Conservation (phyloP, 2,888 invertebrate genomes). For the Cheilosia scutellata region DNA sequence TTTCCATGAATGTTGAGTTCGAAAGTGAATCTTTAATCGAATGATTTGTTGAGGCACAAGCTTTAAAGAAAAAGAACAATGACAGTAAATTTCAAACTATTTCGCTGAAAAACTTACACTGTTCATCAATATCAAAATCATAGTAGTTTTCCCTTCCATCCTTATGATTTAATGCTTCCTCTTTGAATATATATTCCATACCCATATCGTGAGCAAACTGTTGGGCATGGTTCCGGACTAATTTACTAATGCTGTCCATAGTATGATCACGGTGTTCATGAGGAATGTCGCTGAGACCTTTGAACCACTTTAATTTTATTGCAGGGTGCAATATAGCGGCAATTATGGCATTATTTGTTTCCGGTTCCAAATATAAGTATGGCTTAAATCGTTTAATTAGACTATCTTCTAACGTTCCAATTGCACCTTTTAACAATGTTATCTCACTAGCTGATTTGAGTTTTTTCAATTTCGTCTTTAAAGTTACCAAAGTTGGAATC, state of each 20-base stretch:
- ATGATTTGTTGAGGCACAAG: slow-evolving; percentile 2
- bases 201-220: not conserved
- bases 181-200: not conserved
- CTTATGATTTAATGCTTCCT: not conserved
- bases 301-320: not conserved
- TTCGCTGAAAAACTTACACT: not conserved
- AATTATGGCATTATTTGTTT: slow-evolving; percentile 12
- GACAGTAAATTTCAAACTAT: not conserved
- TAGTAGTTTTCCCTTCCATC: slow-evolving; percentile 1
- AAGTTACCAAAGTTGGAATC: slow-evolving; percentile 5
- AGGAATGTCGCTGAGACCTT: not conserved
- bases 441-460: not conserved
- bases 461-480: not conserved
- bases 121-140: slow-evolving; percentile 4
- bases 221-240: not conserved
- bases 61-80: not conserved
- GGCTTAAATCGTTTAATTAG: not conserved
- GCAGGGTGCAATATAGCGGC: not conserved
- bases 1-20: not conserved
- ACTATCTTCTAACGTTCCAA: not conserved
- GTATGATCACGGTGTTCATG: not conserved
- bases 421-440: too few species aligned
- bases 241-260: not conserved
- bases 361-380: not conserved
- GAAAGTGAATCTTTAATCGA: not conserved